Evolutionary conservation across 2,888 invertebrate genomes (phyloP), one percentile per base, ranked within the genome.

Genomic region (Loripinus fragilis): DNA sequence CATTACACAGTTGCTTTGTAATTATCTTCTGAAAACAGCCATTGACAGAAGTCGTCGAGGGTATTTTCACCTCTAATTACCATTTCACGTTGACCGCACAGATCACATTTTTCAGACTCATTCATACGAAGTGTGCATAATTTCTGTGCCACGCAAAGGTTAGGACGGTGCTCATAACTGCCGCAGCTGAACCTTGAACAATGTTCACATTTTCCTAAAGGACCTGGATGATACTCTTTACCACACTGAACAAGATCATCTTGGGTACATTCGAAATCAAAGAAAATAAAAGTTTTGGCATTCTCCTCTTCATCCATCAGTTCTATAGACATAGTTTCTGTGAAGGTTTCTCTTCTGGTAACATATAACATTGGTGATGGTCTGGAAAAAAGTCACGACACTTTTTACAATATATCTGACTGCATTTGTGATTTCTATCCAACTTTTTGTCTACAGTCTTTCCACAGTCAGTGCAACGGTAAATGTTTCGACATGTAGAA

Each of bases 311-410:
- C 23, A 17, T 55, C 52, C 3, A 52, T 23, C 8, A 55, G 2
- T 55, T 60, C 71, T 48, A 69, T 48, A 2, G 55, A 35, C 71
- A 71, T 7, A n/a, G 23, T 10, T 73, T 25, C 12, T 68, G 66
- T 23, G 25, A 23, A 48, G 2, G 28, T 17, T 15, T 45, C 7
- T 72, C 72, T 50, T 72, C 73, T 10, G 73, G 77, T 28, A 41
- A 3, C 72, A 77, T 73, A 35, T 73, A 77, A 28, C 77, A 77
- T 60, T 73, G 67, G 33, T 77, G 77, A 12, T 38, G 55, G 0
- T 77, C 77, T 7, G 67, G 35, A 35, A 48, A 72, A 28, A 68
- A 67, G 67, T 68, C 68, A 48, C 60, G n/a, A 69, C 73, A 72
- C 17, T 33, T 45, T 7, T 60, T 15, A 30, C 77, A 77, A 45